Evolutionary conservation across 2,113 vertebrate genomes (phyloP), one percentile per base, ranked within the genome.

Genomic region (Hyla sarda): DNA sequence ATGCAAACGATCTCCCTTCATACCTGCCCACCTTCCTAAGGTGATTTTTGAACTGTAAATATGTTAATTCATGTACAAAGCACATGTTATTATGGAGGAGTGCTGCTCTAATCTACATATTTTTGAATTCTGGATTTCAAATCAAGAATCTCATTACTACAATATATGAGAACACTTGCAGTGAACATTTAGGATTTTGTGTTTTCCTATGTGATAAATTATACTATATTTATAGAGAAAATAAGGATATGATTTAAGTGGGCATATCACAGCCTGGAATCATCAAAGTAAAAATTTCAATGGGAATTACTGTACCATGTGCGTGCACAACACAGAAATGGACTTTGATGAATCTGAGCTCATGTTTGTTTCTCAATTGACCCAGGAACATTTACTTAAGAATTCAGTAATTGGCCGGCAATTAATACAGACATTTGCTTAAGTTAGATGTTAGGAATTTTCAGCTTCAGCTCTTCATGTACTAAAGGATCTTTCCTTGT

Each of bases 361-460:
- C 13, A 47, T 74, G 50, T 54, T 83, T 30, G n/a, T 17, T 60
- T 84, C 73, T 56, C 52, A 74, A 28, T n/a, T 60, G 71, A 84
- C 82, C 82, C 34, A 21, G n/a, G 52, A 84, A 28, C 69, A 74
- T 84, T 84, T 84, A 84, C 71, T 84, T 74, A 84, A 84, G 82
- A 84, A 84, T 62, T 60, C 34, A 60, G 71, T 84, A 75, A 83
- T 60, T 84, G 50, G 67, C 13, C 28, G 19, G 34, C 52, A 84
- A 60, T 84, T 84, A 76, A 65, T 50, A 14, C 37, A 62, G 72
- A 48, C 67, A 54, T 62, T 16, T 62, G 74, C 10, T 84, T 50
- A 65, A 76, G 73, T 84, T 84, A 65, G 76, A 76, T 84, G 56
- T 76, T 84, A 50, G 83, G 72, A 76, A 84, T 84, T 75, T 65